phyloP scores from a whole-genome alignment of 2,797 vertebrate species.

The Odontamblyopus lacepedii region DNA sequence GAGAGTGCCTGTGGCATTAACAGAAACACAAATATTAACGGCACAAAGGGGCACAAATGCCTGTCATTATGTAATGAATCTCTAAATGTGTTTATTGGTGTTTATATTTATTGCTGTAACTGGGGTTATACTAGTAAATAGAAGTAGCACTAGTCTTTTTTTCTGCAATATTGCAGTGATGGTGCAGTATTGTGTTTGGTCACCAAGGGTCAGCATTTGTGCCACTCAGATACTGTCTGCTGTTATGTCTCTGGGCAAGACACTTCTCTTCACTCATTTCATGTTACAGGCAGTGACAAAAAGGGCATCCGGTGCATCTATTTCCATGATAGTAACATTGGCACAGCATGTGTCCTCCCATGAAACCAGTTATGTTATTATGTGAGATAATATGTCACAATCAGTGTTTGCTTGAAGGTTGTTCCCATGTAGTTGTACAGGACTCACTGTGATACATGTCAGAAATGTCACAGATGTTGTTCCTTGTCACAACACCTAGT shows the following conservation, averaged over 20 bases:
- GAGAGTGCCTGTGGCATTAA: too few relatives aligned
- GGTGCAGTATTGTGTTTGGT: background rate
- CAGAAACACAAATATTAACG: background rate
- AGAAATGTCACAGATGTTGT: slow-evolving; percentile 3
- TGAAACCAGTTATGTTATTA: background rate
- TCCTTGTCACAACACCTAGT: background rate
- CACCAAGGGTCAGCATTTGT: too few relatives aligned
- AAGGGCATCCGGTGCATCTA: too few relatives aligned
- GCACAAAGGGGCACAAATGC: background rate
- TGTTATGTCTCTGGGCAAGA: too few relatives aligned
- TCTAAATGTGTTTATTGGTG: background rate
- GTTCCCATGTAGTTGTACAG: slow-evolving; percentile 10
- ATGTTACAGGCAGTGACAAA: background rate
- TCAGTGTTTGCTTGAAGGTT: background rate
- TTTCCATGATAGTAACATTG: background rate
- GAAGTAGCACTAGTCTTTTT: too few relatives aligned
- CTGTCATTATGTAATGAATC: background rate
- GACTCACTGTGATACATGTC: background rate
- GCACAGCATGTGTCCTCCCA: background rate
- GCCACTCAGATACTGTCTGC: background rate
- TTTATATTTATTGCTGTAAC: too few relatives aligned
- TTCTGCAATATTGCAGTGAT: background rate
- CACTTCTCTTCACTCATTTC: background rate
- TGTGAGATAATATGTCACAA: background rate
- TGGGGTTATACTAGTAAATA: background rate